Conservation (phyloP, 2,797 vertebrate species). For the Nasua narica region DNA sequence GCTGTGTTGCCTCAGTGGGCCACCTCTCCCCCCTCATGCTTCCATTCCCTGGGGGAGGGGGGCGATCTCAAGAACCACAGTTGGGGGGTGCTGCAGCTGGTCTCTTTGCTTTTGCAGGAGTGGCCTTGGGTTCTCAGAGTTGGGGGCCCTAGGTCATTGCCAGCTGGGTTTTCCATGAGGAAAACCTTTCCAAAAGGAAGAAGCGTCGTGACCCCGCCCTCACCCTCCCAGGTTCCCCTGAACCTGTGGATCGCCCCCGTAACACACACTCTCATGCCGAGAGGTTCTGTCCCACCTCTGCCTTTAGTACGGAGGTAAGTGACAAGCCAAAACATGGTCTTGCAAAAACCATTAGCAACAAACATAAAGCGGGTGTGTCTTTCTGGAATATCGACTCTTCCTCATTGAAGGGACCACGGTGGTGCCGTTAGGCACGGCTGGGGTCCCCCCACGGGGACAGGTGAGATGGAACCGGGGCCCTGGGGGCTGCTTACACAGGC, state of each 20-base stretch:
- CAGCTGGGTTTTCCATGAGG: too few species aligned
- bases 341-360: background rate
- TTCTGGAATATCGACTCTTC: background rate
- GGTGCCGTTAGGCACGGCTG: background rate
- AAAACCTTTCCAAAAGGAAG: too few species aligned
- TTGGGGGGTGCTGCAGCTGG: background rate
- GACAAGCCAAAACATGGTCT: background rate
- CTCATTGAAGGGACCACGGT: background rate
- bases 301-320: background rate
- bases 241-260: rapidly evolving
- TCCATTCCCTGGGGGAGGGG: rapidly evolving
- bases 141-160: background rate
- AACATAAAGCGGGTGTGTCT: background rate
- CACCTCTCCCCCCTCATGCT: rapidly evolving
- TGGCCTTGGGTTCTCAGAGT: background rate
- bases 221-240: rapidly evolving
- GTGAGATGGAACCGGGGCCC: background rate
- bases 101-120: background rate
- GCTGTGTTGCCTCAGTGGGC: background rate
- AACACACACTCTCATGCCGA: rapidly evolving
- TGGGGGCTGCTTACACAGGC: background rate
- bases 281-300: rapidly evolving
- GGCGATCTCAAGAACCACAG: background rate
- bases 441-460: background rate
- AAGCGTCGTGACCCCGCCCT: rapidly evolving